A percentile compares a stretch with the other conserved stretches of the same genome.
Evolutionary conservation across 2,888 invertebrate species (phyloP).

Genomic region (Scaptomyza polygonia): DNA sequence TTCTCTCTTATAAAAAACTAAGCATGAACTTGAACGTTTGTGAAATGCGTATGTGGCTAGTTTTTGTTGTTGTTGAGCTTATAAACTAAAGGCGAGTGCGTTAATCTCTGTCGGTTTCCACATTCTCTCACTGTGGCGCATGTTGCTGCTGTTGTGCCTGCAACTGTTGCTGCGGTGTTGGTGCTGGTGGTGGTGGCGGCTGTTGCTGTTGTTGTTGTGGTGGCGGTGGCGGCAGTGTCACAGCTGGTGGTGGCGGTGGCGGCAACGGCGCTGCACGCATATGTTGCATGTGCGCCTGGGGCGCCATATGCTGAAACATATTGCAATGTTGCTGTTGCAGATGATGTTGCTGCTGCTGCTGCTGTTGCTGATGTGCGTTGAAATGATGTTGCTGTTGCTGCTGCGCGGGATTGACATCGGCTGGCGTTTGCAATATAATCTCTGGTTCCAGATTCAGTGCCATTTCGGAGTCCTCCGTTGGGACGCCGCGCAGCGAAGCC

Average conservation of each 20-base stretch:
- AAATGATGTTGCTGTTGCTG: constrained; percentile 76
- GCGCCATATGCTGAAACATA: constrained; percentile 82
- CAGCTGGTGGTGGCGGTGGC: constrained; percentile 67
- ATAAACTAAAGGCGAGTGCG: constrained; percentile 58
- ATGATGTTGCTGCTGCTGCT: constrained; percentile 62
- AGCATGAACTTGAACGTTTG: constrained; percentile 38
- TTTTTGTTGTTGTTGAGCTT: constrained; percentile 56
- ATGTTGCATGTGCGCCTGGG: constrained; percentile 82
- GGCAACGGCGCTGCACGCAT: constrained; percentile 75
- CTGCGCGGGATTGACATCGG: constrained; percentile 77
- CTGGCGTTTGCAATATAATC: constrained; percentile 80
- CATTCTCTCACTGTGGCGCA: constrained; percentile 32
- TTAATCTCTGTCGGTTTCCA: constrained; percentile 25
- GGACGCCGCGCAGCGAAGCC: constrained; percentile 59
- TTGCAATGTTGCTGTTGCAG: constrained; percentile 79
- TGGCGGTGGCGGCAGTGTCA: constrained; percentile 59
- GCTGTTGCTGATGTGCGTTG: constrained; percentile 70
- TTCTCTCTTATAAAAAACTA: constrained; percentile 20
- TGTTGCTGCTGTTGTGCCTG: constrained; percentile 48
- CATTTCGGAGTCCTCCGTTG: constrained; percentile 74
- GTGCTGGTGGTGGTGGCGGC: constrained; percentile 51
- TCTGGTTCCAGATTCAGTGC: constrained; percentile 79
- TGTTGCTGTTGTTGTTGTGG: constrained; percentile 65
- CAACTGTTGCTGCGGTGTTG: constrained; percentile 56
- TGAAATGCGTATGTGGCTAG: constrained; percentile 65